These are phyloP conservation scores for Rhagoletis pomonella DNA, from an alignment of 1,140 invertebrate species.

Conservation along the genomic window DNA sequence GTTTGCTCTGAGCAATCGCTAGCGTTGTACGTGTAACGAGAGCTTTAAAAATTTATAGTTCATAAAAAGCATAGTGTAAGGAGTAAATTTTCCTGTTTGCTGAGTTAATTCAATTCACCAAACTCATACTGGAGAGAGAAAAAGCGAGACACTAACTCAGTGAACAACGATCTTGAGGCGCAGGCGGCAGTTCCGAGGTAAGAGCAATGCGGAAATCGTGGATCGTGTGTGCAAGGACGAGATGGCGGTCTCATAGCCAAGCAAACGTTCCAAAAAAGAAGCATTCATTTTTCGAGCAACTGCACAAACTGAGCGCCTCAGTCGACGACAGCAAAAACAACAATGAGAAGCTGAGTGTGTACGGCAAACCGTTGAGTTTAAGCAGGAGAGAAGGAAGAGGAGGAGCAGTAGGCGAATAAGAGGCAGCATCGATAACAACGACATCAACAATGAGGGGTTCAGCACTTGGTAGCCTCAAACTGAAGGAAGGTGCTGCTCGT, in stretches of 20 bases:
- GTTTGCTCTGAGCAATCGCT: slow-evolving; percentile 12
- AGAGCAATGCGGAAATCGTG: too few species aligned
- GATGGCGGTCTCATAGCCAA: not conserved
- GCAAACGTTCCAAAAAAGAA: not conserved
- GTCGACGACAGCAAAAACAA: not conserved
- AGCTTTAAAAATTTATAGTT: slow-evolving; percentile 43
- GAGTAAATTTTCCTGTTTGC: not conserved
- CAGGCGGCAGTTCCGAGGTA: too few species aligned
- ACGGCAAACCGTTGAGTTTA: not conserved
- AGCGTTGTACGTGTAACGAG: not conserved
- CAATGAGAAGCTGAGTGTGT: not conserved
- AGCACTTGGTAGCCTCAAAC: not conserved
- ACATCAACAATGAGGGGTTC: not conserved
- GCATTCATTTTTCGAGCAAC: not conserved
- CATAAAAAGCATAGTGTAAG: too few species aligned
- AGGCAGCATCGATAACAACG: not conserved
- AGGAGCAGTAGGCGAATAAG: not conserved
- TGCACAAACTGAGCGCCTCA: not conserved
- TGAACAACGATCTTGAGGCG: too few species aligned
- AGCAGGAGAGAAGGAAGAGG: not conserved
- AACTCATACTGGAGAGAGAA: not conserved
- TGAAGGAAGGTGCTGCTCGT: too few species aligned
- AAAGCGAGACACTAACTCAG: not conserved
- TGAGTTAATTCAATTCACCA: slow-evolving; percentile 1
- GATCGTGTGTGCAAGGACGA: not conserved